Evolutionary conservation across 1,140 invertebrate genomes (phyloP).

Genomic region (Halyomorpha halys): DNA sequence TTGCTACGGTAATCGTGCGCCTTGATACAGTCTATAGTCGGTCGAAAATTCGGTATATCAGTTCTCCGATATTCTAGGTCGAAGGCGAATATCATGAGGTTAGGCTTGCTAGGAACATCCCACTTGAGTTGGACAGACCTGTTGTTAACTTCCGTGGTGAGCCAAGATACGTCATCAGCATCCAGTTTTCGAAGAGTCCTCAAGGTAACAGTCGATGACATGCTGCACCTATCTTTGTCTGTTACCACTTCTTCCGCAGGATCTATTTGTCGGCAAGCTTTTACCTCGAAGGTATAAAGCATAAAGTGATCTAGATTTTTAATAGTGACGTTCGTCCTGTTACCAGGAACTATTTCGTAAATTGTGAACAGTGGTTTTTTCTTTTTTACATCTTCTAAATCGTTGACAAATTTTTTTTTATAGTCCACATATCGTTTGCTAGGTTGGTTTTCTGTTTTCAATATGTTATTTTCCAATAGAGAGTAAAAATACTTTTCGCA

Average conservation of each 20-base stretch:
- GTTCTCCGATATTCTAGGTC: constrained; percentile 45
- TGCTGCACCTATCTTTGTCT: constrained; percentile 26
- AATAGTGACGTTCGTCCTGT: background rate
- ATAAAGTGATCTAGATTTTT: constrained; percentile 52
- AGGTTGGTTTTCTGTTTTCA: background rate
- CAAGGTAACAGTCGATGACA: constrained; percentile 27
- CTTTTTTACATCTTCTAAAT: background rate
- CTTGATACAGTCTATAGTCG: constrained; percentile 34
- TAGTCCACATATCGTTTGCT: background rate
- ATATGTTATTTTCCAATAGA: background rate
- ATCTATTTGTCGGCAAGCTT: constrained; percentile 54
- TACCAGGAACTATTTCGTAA: background rate
- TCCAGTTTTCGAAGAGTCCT: constrained; percentile 26
- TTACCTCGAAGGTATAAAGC: constrained; percentile 54
- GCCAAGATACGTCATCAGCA: constrained; percentile 27
- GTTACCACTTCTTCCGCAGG: constrained; percentile 29
- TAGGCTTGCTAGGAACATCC: constrained; percentile 55
- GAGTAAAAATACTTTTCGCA: constrained; percentile 19
- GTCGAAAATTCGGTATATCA: constrained; percentile 22
- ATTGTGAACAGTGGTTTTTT: background rate
- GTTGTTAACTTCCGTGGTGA: constrained; percentile 22
- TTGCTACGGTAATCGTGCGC: background rate
- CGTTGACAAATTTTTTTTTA: background rate
- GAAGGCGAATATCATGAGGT: constrained; percentile 75
- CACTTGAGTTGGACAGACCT: constrained; percentile 29